Evolutionary conservation across 2,888 invertebrate species (phyloP).

Genomic region (Dynastes hyllus): DNA sequence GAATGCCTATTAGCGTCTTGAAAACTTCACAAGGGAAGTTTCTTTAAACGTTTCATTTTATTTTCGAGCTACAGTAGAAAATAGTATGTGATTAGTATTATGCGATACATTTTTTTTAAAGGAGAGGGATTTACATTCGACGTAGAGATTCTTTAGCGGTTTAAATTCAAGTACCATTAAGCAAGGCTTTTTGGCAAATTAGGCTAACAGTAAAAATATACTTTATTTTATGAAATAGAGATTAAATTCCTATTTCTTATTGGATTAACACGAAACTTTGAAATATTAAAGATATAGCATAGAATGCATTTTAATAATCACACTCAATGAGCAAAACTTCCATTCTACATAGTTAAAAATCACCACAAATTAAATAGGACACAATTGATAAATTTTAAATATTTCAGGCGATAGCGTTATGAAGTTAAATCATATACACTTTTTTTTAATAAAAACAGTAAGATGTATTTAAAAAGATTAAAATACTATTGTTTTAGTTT

Average conservation of each 20-base stretch:
- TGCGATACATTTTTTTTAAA: neutral
- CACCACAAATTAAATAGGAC: too few relatives aligned
- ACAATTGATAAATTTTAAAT: too few relatives aligned
- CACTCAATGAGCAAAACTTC: too few relatives aligned
- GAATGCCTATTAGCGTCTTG: neutral
- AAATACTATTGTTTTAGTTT: too few relatives aligned
- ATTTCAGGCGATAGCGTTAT: too few relatives aligned
- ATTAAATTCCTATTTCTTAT: neutral
- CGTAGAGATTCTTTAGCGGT: neutral
- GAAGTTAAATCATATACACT: too few relatives aligned
- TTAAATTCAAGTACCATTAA: neutral
- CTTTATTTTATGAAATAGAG: neutral
- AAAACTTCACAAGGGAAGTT: neutral
- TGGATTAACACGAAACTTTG: neutral
- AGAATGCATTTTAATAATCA: too few relatives aligned
- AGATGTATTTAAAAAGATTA: too few relatives aligned
- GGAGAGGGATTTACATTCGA: neutral
- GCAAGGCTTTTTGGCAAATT: neutral
- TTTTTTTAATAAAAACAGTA: too few relatives aligned
- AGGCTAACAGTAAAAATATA: constrained; percentile 9
- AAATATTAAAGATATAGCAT: too few relatives aligned
- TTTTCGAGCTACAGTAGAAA: constrained; percentile 17
- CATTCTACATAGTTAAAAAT: too few relatives aligned
- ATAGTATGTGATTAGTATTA: neutral
- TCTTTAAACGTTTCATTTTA: neutral